A percentile compares a stretch with the other conserved stretches of the same genome.
These are phyloP conservation scores for Mustela erminea DNA, from an alignment of 2,797 vertebrate genomes.

Conservation along the genomic window DNA sequence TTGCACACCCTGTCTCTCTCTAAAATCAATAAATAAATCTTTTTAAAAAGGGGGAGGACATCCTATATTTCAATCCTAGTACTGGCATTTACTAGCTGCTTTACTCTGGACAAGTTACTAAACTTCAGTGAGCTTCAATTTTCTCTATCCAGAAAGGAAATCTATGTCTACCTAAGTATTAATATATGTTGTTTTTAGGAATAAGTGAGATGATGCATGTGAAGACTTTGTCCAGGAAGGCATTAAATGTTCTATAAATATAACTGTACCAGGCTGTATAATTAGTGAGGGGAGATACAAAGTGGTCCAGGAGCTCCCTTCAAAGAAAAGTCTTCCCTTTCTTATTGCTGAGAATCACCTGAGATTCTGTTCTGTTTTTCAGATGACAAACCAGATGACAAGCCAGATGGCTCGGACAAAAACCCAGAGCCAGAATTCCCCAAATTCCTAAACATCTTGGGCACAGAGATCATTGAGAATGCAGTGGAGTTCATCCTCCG, in stretches of 20 bases:
- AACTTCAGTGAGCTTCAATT: not conserved
- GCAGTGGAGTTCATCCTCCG: conserved; percentile 71
- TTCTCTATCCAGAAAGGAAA: not conserved
- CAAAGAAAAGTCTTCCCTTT: not conserved
- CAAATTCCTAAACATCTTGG: conserved; percentile 74
- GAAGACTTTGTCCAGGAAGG: not conserved
- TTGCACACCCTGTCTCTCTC: not conserved
- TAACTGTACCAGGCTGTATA: not conserved
- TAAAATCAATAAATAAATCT: not conserved
- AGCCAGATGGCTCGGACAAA: not conserved
- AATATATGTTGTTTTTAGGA: not conserved
- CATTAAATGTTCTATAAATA: not conserved
- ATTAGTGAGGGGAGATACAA: not conserved
- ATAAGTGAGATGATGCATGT: not conserved
- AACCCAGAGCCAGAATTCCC: conserved; percentile 47
- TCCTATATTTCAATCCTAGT: not conserved
- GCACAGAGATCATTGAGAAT: conserved; percentile 79
- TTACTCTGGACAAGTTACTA: not conserved
- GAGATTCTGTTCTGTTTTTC: conserved; percentile 53
- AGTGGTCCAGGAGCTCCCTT: not conserved
- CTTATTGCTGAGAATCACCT: not conserved
- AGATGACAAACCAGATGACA: conserved; percentile 56
- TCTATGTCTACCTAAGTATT: not conserved
- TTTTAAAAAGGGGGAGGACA: not conserved
- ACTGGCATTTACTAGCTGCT: not conserved